A percentile compares a stretch with the other conserved stretches of the same genome.
phyloP scores from a whole-genome alignment of 2,888 invertebrate genomes.

The Epiblema foenella region DNA sequence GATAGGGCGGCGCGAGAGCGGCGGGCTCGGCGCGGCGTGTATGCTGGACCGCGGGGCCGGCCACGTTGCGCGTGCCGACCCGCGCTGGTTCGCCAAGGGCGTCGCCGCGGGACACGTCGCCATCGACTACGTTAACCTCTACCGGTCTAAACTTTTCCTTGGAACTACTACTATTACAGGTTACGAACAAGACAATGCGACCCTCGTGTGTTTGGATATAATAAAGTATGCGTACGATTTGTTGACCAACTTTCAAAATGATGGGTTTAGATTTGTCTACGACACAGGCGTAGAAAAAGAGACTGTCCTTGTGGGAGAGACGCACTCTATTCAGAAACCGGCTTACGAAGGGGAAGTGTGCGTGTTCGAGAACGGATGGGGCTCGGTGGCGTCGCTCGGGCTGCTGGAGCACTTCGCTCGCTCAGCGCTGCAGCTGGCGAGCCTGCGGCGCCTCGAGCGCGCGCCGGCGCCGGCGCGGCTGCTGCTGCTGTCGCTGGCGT shows the following conservation, averaged over 20 bases:
- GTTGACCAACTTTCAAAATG: conserved; percentile 53
- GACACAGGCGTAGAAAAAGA: neutral
- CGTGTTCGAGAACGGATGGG: conserved; percentile 63
- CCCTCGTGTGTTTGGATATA: conserved; percentile 54
- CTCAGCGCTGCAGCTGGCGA: conserved; percentile 45
- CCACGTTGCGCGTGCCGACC: conserved; percentile 46
- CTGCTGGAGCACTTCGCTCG: conserved; percentile 52
- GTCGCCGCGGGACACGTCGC: conserved; percentile 48
- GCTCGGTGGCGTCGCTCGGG: conserved; percentile 44
- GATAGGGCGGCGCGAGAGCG: conserved; percentile 39
- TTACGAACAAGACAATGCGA: conserved; percentile 47
- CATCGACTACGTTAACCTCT: conserved; percentile 49
- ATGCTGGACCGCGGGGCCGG: conserved; percentile 43
- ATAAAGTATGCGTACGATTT: conserved; percentile 59
- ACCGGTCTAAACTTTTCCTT: conserved; percentile 39
- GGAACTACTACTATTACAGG: conserved; percentile 48
- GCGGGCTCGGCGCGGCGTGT: conserved; percentile 44
- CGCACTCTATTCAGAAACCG: conserved; percentile 50
- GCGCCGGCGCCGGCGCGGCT: conserved; percentile 52
- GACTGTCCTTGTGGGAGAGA: conserved; percentile 2
- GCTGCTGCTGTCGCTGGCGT: conserved; percentile 55
- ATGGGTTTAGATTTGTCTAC: conserved; percentile 32
- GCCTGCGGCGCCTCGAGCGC: conserved; percentile 46
- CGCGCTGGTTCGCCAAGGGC: conserved; percentile 55
- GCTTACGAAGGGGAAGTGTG: conserved; percentile 47